Evolutionary conservation across 2,797 vertebrate genomes (phyloP).

Genomic region (Syngnathus acus): DNA sequence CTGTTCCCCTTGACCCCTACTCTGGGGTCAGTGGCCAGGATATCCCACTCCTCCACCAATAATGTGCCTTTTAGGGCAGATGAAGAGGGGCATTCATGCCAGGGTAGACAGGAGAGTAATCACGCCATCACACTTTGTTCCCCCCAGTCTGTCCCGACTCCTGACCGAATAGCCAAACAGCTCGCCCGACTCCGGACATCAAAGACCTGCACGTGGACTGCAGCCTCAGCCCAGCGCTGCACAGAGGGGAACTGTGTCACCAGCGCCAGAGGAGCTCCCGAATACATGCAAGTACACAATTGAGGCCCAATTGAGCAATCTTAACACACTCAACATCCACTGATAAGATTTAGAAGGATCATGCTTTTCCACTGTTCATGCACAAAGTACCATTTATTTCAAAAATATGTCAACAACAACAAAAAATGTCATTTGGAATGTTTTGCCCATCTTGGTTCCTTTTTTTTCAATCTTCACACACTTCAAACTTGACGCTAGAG

Average conservation of each 20-base stretch:
- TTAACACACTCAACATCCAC: not conserved
- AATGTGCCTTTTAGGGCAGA: slow-evolving; percentile 78
- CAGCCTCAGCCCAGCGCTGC: slow-evolving; percentile 43
- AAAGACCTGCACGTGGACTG: slow-evolving; percentile 59
- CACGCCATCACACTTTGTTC: slow-evolving; percentile 73
- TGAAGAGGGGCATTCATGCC: slow-evolving; percentile 79
- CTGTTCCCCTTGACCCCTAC: slow-evolving; percentile 74
- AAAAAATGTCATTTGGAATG: no score
- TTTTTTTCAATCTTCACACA: no score
- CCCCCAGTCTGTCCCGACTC: slow-evolving; percentile 62
- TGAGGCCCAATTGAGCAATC: slow-evolving; percentile 35
- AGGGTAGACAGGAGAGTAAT: slow-evolving; percentile 71
- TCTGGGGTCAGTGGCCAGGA: slow-evolving; percentile 75
- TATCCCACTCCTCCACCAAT: slow-evolving; percentile 75
- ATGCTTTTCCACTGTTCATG: no score
- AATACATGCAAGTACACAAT: slow-evolving; percentile 31
- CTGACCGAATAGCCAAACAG: slow-evolving; percentile 69
- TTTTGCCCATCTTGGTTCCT: no score
- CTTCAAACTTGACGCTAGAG: no score
- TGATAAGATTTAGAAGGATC: not conserved
- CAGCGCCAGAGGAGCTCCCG: slow-evolving; percentile 22
- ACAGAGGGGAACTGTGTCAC: slow-evolving; percentile 59
- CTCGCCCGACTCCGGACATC: slow-evolving; percentile 53
- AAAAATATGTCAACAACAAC: no score
- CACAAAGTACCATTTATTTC: no score